Percentiles rank a stretch among this genome's conserved stretches.
These are phyloP conservation scores for Nothocercus nigrocapillus DNA, from an alignment of 2,113 vertebrate genomes.

Conservation along the genomic window DNA sequence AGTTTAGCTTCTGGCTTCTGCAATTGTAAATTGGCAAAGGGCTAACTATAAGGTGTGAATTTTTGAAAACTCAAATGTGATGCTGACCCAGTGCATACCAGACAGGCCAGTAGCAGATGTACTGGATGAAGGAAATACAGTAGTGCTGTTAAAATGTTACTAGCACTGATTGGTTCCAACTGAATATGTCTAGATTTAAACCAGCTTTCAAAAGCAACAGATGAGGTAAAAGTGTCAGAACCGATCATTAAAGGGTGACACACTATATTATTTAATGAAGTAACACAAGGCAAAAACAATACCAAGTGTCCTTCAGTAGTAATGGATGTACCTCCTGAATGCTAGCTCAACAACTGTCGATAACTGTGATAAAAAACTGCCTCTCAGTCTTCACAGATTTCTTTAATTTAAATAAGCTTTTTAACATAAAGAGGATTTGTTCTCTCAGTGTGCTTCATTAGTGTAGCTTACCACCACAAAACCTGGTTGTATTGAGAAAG, in stretches of 20 bases:
- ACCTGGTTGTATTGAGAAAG: conserved; percentile 86
- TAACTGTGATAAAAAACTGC: conserved; percentile 46
- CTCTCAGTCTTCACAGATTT: conserved; percentile 73
- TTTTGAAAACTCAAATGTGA: conserved; percentile 65
- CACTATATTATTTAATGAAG: conserved; percentile 40
- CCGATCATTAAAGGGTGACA: background rate
- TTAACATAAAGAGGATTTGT: conserved; percentile 73
- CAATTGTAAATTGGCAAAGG: conserved; percentile 73
- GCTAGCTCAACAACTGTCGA: conserved; percentile 42
- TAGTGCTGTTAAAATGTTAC: conserved; percentile 25
- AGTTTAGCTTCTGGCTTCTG: conserved; percentile 73
- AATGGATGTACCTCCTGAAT: background rate
- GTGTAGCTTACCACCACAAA: conserved; percentile 80
- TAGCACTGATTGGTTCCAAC: conserved; percentile 45
- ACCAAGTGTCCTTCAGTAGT: background rate
- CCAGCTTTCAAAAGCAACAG: conserved; percentile 39
- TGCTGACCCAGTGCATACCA: conserved; percentile 26
- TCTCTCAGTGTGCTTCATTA: conserved; percentile 85
- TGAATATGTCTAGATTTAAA: conserved; percentile 46
- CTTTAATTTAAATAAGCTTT: conserved; percentile 80
- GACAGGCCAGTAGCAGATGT: conserved; percentile 63
- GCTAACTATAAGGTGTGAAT: conserved; percentile 68
- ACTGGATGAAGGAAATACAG: conserved; percentile 43
- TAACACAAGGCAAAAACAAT: conserved; percentile 13
- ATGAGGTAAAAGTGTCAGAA: conserved; percentile 32